phyloP scores from a whole-genome alignment of 2,113 vertebrate genomes.

The Notiomystis cincta region DNA sequence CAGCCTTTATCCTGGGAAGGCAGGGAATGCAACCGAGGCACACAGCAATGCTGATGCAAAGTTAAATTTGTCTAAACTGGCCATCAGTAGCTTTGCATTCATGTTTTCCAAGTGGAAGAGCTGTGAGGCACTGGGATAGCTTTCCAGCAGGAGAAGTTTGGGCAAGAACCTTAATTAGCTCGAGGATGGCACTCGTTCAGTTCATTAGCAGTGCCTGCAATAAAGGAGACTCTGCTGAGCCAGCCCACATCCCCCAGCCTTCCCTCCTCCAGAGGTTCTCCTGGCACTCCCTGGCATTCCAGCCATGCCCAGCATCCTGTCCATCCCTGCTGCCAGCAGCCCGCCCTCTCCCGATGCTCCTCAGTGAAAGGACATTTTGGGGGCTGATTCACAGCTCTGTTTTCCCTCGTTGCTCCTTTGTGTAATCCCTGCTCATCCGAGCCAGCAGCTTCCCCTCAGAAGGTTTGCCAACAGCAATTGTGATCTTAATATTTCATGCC shows the following conservation, averaged over 20 bases:
- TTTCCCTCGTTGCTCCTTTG: conserved; percentile 22
- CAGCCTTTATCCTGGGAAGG: not conserved
- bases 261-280: not conserved
- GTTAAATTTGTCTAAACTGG: conserved; percentile 37
- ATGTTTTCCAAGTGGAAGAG: not conserved
- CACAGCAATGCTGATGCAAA: not conserved
- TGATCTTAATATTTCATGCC: conserved; percentile 66
- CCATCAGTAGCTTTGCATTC: not conserved
- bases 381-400: not conserved
- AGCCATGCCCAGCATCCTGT: not conserved
- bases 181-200: not conserved
- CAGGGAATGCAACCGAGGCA: not conserved
- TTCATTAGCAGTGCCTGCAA: not conserved
- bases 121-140: not conserved
- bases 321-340: not conserved
- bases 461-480: conserved; percentile 60
- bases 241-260: not conserved
- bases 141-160: conserved; percentile 38
- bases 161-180: conserved; percentile 43
- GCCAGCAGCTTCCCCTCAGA: conserved; percentile 47
- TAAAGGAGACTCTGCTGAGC: not conserved
- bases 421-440: conserved; percentile 35
- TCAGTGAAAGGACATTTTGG: not conserved
- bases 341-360: not conserved
- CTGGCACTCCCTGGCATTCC: not conserved